Percentiles rank a stretch among this genome's conserved stretches.
Evolutionary conservation across 2,888 invertebrate genomes (phyloP).

Genomic region (Celastrina argiolus): DNA sequence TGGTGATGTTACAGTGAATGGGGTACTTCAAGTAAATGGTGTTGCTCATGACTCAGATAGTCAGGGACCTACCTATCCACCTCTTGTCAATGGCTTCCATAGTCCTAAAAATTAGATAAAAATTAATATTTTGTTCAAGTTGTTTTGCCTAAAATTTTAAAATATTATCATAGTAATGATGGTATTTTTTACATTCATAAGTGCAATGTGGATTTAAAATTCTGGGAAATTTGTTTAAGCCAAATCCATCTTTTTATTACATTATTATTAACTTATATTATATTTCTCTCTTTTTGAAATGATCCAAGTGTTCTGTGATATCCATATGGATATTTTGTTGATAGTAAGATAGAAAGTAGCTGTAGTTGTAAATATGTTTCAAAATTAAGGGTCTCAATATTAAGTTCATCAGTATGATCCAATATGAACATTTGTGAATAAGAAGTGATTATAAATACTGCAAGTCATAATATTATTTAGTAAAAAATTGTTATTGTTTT

Average conservation of each 20-base stretch:
- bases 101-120: slow-evolving; percentile 38
- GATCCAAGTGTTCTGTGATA: slow-evolving; percentile 47
- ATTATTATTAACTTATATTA: neutral
- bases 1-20: slow-evolving; percentile 31
- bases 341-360: slow-evolving; percentile 35
- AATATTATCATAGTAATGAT: too few species aligned
- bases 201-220: too few species aligned
- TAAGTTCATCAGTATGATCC: slow-evolving; percentile 44
- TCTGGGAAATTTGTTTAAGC: neutral
- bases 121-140: neutral
- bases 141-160: neutral
- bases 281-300: neutral
- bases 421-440: neutral
- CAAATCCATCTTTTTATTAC: neutral
- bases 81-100: slow-evolving; percentile 64
- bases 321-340: slow-evolving; percentile 54
- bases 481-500: neutral
- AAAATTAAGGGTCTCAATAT: slow-evolving; percentile 54
- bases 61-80: slow-evolving; percentile 35
- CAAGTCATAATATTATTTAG: slow-evolving; percentile 6
- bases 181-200: too few species aligned
- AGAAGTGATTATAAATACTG: neutral
- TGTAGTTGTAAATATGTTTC: slow-evolving; percentile 12
- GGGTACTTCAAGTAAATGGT: slow-evolving; percentile 34
- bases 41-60: slow-evolving; percentile 40